Evolutionary conservation across 2,888 invertebrate genomes (phyloP), one percentile per base, ranked within the genome.

Genomic region (Aradus depressus): DNA sequence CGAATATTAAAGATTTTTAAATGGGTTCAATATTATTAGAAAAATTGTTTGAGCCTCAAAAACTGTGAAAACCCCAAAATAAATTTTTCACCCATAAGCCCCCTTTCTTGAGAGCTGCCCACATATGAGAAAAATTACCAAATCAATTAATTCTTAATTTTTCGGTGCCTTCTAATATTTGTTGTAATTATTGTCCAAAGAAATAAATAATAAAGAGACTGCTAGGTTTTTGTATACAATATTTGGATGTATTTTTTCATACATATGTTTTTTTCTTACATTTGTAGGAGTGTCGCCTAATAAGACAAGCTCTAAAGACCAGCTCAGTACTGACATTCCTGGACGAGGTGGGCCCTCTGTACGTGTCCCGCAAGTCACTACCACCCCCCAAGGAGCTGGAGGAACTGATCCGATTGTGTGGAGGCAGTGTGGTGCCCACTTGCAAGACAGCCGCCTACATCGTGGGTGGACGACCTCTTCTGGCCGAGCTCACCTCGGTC

Each of bases 261-360:
- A n/a, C 8, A n/a, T 10, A 37, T 37, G 12, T 21, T n/a, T 44
- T 26, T 44, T 8, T 8, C 16, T 44, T n/a, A n/a, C n/a, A n/a
- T n/a, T n/a, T n/a, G n/a, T 61, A 80, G 79, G 72, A 75, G 64
- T 76, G 76, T 61, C 75, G 80, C 1, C 65, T 73, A 4, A 75
- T 80, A 63, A 70, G 76, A 8, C 75, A 78, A 63, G 72, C 78
- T 4, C 79, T 80, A 61, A 80, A 80, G 8, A 62, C 64, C 16
- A 64, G 67, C 2, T 80, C 73, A 60, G 69, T 71, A 12, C 72
- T 78, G 59, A 76, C 79, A 59, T 65, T 81, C 4, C 81, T 82
- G 60, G 63, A 69, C 12, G 67, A 71, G 39, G 71, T 75, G 60
- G 79, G 77, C 5, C 58, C 66, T 6, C 76, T 81, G 52, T 76